Percentiles rank a stretch among this genome's conserved stretches.
These are phyloP conservation scores for Lasioglossum pauxillum DNA, from an alignment of 2,888 invertebrate species.

Conservation along the genomic window DNA sequence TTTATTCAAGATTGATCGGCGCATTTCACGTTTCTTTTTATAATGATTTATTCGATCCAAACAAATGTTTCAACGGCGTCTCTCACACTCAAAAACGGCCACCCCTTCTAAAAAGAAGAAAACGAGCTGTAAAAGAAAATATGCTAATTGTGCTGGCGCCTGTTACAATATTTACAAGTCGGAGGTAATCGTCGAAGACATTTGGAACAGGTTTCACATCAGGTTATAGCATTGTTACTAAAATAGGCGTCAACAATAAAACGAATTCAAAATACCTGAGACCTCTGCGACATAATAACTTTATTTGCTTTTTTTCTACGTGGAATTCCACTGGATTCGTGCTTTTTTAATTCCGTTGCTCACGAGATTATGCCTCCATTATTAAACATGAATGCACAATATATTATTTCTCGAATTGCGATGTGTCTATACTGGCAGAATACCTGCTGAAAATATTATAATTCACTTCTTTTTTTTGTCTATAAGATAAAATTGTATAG, in stretches of 20 bases:
- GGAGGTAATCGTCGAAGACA: slow-evolving; percentile 6
- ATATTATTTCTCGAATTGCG: not conserved
- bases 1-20: not conserved
- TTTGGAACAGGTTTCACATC: slow-evolving; percentile 27
- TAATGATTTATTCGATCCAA: not conserved
- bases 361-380: not conserved
- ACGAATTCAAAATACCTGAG: slow-evolving; percentile 7
- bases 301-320: slow-evolving; percentile 15
- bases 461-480: not conserved
- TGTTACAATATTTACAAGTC: slow-evolving; percentile 11
- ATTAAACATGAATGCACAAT: not conserved
- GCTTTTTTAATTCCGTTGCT: not conserved
- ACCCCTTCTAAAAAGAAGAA: not conserved
- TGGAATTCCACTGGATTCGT: not conserved
- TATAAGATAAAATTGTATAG: too few species aligned
- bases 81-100: not conserved
- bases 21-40: not conserved
- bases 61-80: not conserved
- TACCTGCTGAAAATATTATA: not conserved
- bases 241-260: slow-evolving; percentile 20
- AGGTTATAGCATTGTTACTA: slow-evolving; percentile 42
- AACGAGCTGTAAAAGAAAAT: not conserved
- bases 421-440: not conserved
- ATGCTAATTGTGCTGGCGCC: not conserved
- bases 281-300: not conserved